phyloP scores from a whole-genome alignment of 2,113 vertebrate genomes.

The Melanocharis versteri region DNA sequence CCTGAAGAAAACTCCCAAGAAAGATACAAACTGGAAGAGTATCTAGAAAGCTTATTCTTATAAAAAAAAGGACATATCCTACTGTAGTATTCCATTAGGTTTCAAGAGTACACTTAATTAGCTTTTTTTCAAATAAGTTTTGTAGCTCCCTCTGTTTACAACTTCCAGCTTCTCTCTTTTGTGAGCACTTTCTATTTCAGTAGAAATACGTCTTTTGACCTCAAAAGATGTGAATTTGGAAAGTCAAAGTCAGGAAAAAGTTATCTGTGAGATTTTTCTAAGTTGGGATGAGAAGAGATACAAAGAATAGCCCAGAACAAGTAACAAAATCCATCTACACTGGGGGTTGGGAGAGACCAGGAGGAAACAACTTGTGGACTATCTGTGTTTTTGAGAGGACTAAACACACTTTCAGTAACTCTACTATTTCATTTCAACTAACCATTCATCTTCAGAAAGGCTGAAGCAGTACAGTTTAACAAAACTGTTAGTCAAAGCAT shows the following conservation, averaged over 20 bases:
- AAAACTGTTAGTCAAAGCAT: background rate
- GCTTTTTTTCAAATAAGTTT: background rate
- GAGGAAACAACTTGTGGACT: background rate
- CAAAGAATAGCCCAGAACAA: background rate
- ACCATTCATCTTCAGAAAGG: background rate
- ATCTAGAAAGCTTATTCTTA: background rate
- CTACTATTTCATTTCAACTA: background rate
- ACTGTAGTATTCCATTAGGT: background rate
- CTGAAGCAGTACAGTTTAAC: background rate
- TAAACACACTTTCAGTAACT: background rate
- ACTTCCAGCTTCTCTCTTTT: background rate
- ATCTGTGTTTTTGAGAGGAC: background rate
- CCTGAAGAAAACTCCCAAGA: background rate
- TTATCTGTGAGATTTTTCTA: background rate
- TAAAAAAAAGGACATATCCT: background rate
- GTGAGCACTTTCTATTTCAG: background rate
- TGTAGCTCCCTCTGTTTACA: background rate
- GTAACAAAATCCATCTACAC: background rate
- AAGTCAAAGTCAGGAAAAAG: background rate
- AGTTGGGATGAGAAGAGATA: background rate
- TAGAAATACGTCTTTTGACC: background rate
- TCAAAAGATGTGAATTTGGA: background rate
- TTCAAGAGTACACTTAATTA: background rate
- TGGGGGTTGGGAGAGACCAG: background rate
- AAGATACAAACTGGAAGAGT: background rate